Evolutionary conservation across 2,797 vertebrate species (phyloP), one percentile per base, ranked within the genome.

Genomic region (Protosalanx chinensis): DNA sequence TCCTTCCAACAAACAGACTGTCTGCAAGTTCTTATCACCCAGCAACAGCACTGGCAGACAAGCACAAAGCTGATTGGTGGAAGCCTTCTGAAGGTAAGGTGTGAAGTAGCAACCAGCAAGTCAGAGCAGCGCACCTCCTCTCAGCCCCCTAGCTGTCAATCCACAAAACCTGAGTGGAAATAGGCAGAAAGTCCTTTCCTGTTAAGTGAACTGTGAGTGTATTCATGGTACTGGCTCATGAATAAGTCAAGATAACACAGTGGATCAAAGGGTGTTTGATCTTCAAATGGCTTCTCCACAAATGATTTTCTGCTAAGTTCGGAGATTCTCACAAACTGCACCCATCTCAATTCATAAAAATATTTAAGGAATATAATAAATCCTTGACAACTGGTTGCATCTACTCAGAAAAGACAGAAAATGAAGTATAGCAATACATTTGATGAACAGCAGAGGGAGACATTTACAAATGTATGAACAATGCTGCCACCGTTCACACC

Each of bases 21-120:
- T 68, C 68, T 76, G 33, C 68, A 69, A 72, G 68, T 70, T 75
- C 41, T 75, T 79, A 77, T 79, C 71, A 32, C 74, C 74, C 74
- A 71, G 76, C 75, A 80, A 79, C 80, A 79, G 20, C 15, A 16
- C 66, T 73, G 66, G 68, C 64, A 60, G 64, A 53, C 37, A 35
- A 65, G 72, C 63, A 72, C 58, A 59, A 61, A 53, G 33, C 58
- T 76, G 77, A 79, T 73, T 74, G 80, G 74, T 72, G 41, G 63
- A 73, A 49, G 61, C 12, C 8, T 41, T 60, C 46, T 5, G 51
- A 65, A 27, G 27, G 66, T 49, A 67, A 77, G 66, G 68, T 53
- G 32, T 63, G 65, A 76, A 62, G 51, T 30, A 63, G 29, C 66
- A 72, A 62, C 60, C 69, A 53, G 60, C 60, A 68, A 69, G 67